These are phyloP conservation scores for Tricholaema leucomelas DNA, from an alignment of 2,113 vertebrate genomes.

Conservation along the genomic window DNA sequence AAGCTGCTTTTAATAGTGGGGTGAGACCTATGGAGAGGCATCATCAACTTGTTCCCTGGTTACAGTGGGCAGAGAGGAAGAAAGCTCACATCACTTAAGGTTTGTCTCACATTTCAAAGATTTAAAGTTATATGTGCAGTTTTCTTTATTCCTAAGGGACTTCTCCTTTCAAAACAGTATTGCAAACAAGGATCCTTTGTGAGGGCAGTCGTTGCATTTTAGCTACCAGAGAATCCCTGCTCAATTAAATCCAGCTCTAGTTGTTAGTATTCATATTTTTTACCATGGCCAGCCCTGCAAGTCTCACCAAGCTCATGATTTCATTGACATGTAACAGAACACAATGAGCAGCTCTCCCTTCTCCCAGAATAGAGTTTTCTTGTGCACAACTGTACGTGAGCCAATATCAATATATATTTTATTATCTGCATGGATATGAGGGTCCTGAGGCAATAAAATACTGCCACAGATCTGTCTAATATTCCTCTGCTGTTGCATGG, in stretches of 20 bases:
- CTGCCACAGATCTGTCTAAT: not conserved
- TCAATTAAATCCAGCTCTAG: not conserved
- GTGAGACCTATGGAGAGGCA: not conserved
- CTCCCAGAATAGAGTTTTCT: conserved; percentile 4
- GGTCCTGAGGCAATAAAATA: not conserved
- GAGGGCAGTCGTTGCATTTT: not conserved
- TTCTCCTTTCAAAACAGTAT: not conserved
- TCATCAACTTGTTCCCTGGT: not conserved
- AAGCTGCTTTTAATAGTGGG: not conserved
- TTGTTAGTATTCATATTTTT: conserved; percentile 3
- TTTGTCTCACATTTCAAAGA: not conserved
- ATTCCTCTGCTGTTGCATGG: not conserved
- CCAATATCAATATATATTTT: conserved; percentile 3
- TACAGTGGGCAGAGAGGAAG: not conserved
- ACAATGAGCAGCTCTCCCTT: not conserved
- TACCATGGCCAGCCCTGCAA: not conserved
- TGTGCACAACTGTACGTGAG: not conserved
- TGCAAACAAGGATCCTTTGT: not conserved
- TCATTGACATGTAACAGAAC: not conserved
- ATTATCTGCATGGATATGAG: not conserved
- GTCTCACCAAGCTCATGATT: not conserved
- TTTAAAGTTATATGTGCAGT: not conserved
- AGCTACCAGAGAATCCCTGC: not conserved
- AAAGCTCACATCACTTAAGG: not conserved
- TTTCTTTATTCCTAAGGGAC: conserved; percentile 3